Evolutionary conservation across 2,797 vertebrate species (phyloP), one percentile per base, ranked within the genome.

Genomic region (Gymnopithys bicolor): DNA sequence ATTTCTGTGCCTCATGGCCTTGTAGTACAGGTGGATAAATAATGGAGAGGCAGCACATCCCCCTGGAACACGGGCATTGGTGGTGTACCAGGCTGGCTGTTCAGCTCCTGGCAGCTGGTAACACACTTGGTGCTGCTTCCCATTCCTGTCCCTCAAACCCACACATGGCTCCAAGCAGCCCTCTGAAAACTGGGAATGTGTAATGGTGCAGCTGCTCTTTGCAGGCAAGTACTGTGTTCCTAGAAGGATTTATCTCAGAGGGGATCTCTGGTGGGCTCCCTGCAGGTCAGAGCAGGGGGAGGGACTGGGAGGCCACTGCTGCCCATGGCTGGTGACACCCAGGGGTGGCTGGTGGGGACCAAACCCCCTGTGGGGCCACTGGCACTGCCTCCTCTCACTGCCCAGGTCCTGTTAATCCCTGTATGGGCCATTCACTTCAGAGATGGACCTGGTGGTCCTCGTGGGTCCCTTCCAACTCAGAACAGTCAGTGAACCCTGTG

Each of bases 181-280:
- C 21, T 7, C 39, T 30, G 27, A 2, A 30, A 35, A 3, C 13
- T 2, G 5, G 27, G 35, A 51, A 8, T 0, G 2, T 2, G 2
- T 2, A 3, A 3, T 5, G 48, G 4, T 7, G 18, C 0, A 14
- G n/a, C 39, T 37, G 18, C 75, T 73, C 21, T 1, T 22, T 33
- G 4, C 46, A 10, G 60, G 25, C 25, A 35, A 1, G 15, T 0
- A 1, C 0, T 4, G 7, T 59, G 32, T 7, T 18, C 12, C 1
- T 1, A 10, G 6, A 17, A 11, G 2, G 6, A 8, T 35, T 55
- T 3, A 8, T 35, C 1, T 18, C 6, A 7, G 45, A 46, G n/a
- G 22, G 25, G 23, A 17, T 33, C n/a, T 22, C 52, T 39, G 37
- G 23, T 78, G 33, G 32, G 16, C 32, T 66, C 8, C 32, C 64